These are phyloP conservation scores for Neogobius melanostomus DNA, from an alignment of 2,113 vertebrate genomes.

Conservation along the genomic window DNA sequence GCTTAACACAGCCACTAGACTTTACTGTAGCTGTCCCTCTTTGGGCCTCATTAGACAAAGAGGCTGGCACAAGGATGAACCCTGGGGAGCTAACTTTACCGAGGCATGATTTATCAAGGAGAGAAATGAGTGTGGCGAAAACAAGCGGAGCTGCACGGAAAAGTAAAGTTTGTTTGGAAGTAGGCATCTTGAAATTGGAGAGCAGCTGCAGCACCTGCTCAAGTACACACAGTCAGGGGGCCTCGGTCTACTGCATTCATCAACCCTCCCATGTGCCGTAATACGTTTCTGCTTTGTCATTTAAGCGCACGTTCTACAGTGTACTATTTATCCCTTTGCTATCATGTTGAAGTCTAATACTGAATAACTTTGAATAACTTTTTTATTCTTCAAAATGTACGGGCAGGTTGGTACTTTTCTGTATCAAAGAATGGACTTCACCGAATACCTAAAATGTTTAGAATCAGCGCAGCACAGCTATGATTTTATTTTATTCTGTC, in stretches of 20 bases:
- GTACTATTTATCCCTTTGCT: too few species aligned
- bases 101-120: constrained; percentile 48
- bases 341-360: too few species aligned
- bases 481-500: too few species aligned
- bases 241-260: constrained; percentile 39
- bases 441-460: too few species aligned
- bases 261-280: constrained; percentile 16
- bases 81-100: constrained; percentile 28
- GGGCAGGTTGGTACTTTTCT: too few species aligned
- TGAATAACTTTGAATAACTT: too few species aligned
- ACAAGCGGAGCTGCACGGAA: constrained; percentile 23
- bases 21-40: constrained; percentile 31
- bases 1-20: constrained; percentile 23
- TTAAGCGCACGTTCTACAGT: background rate
- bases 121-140: constrained; percentile 39
- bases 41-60: constrained; percentile 68
- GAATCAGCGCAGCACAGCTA: too few species aligned
- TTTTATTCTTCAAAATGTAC: too few species aligned
- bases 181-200: constrained; percentile 1
- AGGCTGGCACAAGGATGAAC: constrained; percentile 33
- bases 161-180: constrained; percentile 40
- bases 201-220: constrained; percentile 58
- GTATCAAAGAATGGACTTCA: too few species aligned
- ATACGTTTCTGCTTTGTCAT: constrained; percentile 34
- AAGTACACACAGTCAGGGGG: constrained; percentile 17